Evolutionary conservation across 2,888 invertebrate genomes (phyloP).

Genomic region (Diplolepis rosae): DNA sequence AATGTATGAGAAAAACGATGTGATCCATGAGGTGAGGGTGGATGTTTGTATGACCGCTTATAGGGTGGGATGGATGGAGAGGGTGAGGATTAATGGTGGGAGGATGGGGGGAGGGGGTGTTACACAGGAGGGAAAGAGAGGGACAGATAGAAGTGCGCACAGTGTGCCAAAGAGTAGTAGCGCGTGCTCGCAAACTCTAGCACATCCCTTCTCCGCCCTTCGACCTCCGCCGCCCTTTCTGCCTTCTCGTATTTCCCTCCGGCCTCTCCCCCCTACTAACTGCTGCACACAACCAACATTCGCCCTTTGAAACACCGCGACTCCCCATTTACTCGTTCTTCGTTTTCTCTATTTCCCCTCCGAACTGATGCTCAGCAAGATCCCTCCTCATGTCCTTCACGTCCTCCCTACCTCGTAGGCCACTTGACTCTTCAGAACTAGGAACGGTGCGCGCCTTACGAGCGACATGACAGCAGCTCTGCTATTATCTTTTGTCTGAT

Average conservation of each 20-base stretch:
- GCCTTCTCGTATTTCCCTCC: conserved; percentile 30
- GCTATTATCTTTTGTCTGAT: conserved; percentile 53
- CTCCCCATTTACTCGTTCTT: conserved; percentile 35
- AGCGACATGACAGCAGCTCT: conserved; percentile 43
- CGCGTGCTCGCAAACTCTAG: conserved; percentile 57
- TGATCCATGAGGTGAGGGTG: neutral
- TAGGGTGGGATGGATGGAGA: conserved; percentile 14
- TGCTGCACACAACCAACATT: conserved; percentile 12
- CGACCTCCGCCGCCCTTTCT: conserved; percentile 39
- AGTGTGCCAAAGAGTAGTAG: conserved; percentile 56
- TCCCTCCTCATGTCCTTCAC: conserved; percentile 41
- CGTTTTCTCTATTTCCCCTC: conserved; percentile 31
- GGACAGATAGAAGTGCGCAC: conserved; percentile 54
- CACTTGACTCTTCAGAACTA: conserved; percentile 22
- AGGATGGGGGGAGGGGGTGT: conserved; percentile 10
- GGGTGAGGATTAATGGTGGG: neutral
- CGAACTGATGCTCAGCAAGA: conserved; percentile 32
- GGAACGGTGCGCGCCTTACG: conserved; percentile 33
- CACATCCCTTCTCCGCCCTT: conserved; percentile 43
- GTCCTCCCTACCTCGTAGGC: conserved; percentile 40
- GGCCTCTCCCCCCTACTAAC: conserved; percentile 32
- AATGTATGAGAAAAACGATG: conserved; percentile 6
- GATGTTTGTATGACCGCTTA: neutral
- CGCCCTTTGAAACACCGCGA: conserved; percentile 29
- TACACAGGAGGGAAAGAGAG: conserved; percentile 36